Base-by-base conservation (phyloP, 2,797 vertebrate genomes). In the Darevskia mixta region DNA sequence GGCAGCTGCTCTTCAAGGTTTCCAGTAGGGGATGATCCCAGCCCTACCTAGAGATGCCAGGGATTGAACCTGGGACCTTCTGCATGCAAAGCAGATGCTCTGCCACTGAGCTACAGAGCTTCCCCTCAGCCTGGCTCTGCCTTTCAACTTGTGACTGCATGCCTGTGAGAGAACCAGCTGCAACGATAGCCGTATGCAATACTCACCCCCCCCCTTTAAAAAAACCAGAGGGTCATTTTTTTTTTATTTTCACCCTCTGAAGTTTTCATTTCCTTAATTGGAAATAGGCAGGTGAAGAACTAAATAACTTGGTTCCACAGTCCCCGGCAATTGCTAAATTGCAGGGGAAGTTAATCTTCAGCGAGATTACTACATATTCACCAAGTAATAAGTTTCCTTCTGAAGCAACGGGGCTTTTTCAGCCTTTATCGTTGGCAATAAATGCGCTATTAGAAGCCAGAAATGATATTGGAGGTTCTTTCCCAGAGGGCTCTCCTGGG, bases 321-420 rank as follows among this genome's bases (percentile, higher is more conserved):
- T 71, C 82, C 86, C 87, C 85, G 92, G 91, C 87, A 91, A 93
- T 90, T 87, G 90, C 86, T 67, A 94, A 93, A 94, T 90, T 92
- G 89, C 89, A 92, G 87, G 83, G 83, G 90, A 82, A 89, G 91
- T 91, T 86, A 92, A 85, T 83, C 82, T 90, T 82, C 58, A 88
- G 87, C 82, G 17, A 83, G 80, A 79, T 75, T 66, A 80, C 67
- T 94, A 93, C 89, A 92, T 92, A 90, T 94, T 94, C 90, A 89
- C 88, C 86, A 91, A 87, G 91, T 94, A 94, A 95, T 94, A 93
- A 93, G 92, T 93, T 83, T 78, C 89, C 72, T 91, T 91, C 88
- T 86, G 92, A 91, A 90, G 90, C 86, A 89, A 89, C 75, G 58
- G 87, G 17, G 85, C 85, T 94, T 79, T 55, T 93, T 27, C 55